Evolutionary conservation across 2,797 vertebrate species (phyloP).

Genomic region (Pachyuromys duprasi): DNA sequence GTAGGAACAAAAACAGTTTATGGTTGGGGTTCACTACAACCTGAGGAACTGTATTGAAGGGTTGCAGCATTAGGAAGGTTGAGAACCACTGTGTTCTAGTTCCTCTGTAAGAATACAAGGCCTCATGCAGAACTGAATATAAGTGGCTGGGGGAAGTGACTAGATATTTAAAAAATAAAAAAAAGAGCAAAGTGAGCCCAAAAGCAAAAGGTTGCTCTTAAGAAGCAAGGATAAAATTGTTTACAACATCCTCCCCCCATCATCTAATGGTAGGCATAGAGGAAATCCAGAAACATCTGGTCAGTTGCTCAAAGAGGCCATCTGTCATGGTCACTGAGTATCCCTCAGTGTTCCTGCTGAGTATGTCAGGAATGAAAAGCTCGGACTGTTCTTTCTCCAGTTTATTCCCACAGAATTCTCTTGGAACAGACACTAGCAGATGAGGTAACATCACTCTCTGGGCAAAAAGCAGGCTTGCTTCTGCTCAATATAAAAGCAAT

Average conservation of each 20-base stretch:
- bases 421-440: constrained; percentile 1
- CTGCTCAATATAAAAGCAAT: constrained; percentile 19
- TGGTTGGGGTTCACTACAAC: not conserved
- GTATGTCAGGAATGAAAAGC: not conserved
- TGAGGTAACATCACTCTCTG: constrained; percentile 26
- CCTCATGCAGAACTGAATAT: not conserved
- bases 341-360: not conserved
- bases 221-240: not conserved
- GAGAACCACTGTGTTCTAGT: too few species aligned
- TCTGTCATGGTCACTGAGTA: not conserved
- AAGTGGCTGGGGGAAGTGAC: not conserved
- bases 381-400: not conserved
- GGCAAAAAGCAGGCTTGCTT: not conserved
- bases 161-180: not conserved
- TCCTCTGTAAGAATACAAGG: not conserved
- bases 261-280: not conserved
- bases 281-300: not conserved
- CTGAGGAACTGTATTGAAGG: not conserved
- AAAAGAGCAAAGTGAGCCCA: not conserved
- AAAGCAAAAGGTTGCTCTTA: not conserved
- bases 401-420: constrained; percentile 7
- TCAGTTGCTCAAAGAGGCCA: not conserved
- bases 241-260: not conserved
- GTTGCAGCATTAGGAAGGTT: not conserved
- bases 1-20: not conserved